phyloP scores from a whole-genome alignment of 2,888 invertebrate genomes.

The Blastobasis lacticolella region DNA sequence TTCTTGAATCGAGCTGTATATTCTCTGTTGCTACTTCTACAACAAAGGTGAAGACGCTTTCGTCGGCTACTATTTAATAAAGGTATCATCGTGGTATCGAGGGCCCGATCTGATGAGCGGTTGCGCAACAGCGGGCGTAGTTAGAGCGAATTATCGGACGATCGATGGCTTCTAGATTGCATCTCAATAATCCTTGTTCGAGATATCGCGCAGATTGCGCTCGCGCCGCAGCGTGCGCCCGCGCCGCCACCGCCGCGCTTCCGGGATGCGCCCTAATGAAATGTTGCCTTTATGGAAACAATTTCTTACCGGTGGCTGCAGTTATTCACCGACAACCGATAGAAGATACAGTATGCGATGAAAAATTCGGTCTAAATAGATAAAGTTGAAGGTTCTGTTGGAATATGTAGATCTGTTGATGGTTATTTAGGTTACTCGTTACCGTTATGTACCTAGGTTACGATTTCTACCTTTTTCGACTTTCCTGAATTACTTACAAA shows the following conservation, averaged over 20 bases:
- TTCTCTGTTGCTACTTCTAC: not conserved
- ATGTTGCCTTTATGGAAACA: conserved; percentile 16
- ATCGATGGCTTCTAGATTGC: conserved; percentile 69
- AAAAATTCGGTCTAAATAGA: not conserved
- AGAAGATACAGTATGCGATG: not conserved
- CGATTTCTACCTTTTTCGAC: too few species aligned
- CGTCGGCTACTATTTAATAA: conserved; percentile 64
- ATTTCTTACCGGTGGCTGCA: not conserved
- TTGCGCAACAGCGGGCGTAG: conserved; percentile 58
- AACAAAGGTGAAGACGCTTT: conserved; percentile 11
- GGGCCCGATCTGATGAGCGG: conserved; percentile 59
- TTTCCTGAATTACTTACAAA: too few species aligned
- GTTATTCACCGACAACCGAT: too few species aligned
- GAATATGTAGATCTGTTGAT: too few species aligned
- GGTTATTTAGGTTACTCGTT: too few species aligned
- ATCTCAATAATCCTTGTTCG: conserved; percentile 66
- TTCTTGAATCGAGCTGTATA: too few species aligned
- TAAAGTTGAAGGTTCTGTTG: not conserved
- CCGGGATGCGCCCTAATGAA: conserved; percentile 45
- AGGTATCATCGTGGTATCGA: conserved; percentile 57
- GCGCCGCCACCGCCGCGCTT: conserved; percentile 47
- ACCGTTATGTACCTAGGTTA: too few species aligned
- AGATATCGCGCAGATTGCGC: conserved; percentile 56
- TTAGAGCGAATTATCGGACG: conserved; percentile 65
- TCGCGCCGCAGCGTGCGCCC: conserved; percentile 46